Conservation (phyloP, 1,140 invertebrate species). For the Drosophila teissieri region DNA sequence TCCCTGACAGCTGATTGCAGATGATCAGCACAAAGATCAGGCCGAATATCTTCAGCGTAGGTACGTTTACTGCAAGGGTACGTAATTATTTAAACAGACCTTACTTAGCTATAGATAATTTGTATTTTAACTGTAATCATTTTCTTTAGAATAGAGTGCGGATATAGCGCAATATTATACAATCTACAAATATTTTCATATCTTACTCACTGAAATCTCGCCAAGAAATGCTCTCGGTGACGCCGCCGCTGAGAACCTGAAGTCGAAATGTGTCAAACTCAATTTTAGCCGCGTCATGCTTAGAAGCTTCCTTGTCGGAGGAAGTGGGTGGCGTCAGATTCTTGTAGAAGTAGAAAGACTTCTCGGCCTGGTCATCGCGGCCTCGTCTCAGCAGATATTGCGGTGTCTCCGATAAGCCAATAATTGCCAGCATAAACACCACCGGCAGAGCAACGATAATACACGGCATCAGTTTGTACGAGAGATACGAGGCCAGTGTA, state of each 20-base stretch:
- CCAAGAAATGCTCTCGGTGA: slow-evolving; percentile 42
- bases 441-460: slow-evolving; percentile 53
- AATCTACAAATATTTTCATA: background rate
- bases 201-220: slow-evolving; percentile 66
- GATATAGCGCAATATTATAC: too few relatives aligned
- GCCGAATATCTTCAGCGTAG: slow-evolving; percentile 59
- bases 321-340: slow-evolving; percentile 31
- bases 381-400: slow-evolving; percentile 57
- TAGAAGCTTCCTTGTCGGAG: slow-evolving; percentile 47
- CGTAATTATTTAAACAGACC: background rate
- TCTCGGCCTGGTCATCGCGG: slow-evolving; percentile 47
- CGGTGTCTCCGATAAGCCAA: slow-evolving; percentile 58
- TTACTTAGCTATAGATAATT: too few relatives aligned
- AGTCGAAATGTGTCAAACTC: slow-evolving; percentile 70
- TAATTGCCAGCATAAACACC: slow-evolving; percentile 57
- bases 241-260: slow-evolving; percentile 63
- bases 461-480: slow-evolving; percentile 67
- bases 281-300: slow-evolving; percentile 48
- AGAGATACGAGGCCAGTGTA: slow-evolving; percentile 55
- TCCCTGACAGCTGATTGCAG: slow-evolving; percentile 81
- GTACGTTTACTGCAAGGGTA: slow-evolving; percentile 47
- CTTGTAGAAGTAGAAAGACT: slow-evolving; percentile 70
- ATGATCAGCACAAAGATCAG: slow-evolving; percentile 66
- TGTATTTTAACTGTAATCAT: too few relatives aligned
- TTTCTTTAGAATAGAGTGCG: too few relatives aligned